A percentile compares a stretch with the other conserved stretches of the same genome.
Conservation (phyloP, 2,888 invertebrate genomes). For the Conomelus anceps region DNA sequence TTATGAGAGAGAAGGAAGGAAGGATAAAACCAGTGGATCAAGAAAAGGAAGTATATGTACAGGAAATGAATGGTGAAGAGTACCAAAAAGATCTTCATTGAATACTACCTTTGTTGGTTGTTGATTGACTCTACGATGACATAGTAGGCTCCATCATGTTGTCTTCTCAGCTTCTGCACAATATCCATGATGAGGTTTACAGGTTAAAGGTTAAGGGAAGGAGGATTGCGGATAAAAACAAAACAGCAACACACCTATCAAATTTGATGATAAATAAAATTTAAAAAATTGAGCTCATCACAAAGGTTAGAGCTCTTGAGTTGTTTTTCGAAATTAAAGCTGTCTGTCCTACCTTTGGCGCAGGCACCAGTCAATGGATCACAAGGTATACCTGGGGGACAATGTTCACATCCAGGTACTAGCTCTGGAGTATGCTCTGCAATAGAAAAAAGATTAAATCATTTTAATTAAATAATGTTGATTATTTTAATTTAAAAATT, state of each 20-base stretch:
- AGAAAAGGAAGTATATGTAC: background rate
- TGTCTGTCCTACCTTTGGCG: slow-evolving; percentile 60
- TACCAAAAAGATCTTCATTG: background rate
- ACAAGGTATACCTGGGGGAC: slow-evolving; percentile 69
- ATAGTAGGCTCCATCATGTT: background rate
- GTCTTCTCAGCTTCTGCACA: background rate
- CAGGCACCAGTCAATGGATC: slow-evolving; percentile 75
- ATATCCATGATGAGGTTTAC: background rate
- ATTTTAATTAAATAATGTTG: background rate
- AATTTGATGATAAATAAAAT: background rate
- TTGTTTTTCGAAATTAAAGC: background rate
- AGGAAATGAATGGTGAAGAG: background rate
- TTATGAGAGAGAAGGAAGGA: background rate
- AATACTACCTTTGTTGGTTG: background rate
- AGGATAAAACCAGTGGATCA: background rate
- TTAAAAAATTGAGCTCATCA: slow-evolving; percentile 35
- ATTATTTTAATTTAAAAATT: background rate
- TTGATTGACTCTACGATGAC: background rate
- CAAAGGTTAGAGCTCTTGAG: background rate
- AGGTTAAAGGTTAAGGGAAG: slow-evolving; percentile 6
- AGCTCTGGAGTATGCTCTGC: background rate
- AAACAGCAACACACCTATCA: slow-evolving; percentile 37
- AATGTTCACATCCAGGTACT: slow-evolving; percentile 59
- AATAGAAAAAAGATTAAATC: background rate
- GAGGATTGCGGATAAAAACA: slow-evolving; percentile 21